These are phyloP conservation scores for Eupsittula cactorum DNA, from an alignment of 2,113 vertebrate genomes.

Conservation along the genomic window DNA sequence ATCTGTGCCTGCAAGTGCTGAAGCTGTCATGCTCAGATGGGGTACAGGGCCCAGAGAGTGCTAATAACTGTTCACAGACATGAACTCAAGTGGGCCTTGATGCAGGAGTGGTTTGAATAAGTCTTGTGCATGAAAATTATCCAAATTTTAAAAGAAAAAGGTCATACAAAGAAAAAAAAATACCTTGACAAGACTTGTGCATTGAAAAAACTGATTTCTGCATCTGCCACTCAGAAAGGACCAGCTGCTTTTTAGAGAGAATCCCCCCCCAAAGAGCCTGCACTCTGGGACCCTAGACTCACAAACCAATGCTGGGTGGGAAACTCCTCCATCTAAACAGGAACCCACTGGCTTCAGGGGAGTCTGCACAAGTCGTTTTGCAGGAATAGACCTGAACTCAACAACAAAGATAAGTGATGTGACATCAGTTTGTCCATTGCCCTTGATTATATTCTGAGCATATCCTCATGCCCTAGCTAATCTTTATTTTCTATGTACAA, in stretches of 20 bases:
- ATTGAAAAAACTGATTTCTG: not conserved
- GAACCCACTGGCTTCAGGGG: not conserved
- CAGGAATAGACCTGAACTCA: not conserved
- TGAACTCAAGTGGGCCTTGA: not conserved
- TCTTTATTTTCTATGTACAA: not conserved
- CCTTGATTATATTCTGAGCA: not conserved
- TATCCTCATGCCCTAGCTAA: not conserved
- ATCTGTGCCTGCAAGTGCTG: not conserved
- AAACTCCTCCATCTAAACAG: not conserved
- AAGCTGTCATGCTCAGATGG: accelerated
- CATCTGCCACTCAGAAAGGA: not conserved
- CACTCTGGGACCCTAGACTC: not conserved
- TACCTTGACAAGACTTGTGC: not conserved
- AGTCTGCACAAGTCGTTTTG: not conserved
- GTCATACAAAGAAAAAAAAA: not conserved
- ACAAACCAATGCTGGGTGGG: not conserved
- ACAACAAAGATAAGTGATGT: not conserved
- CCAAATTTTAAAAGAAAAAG: not conserved
- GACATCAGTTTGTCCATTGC: not conserved
- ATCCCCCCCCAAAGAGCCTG: not conserved
- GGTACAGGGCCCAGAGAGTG: not conserved
- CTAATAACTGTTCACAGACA: not conserved
- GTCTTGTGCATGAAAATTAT: not conserved
- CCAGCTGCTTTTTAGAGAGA: not conserved
- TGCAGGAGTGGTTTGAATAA: not conserved